phyloP scores from a whole-genome alignment of 2,797 vertebrate genomes.

The Mormyrops attenuatus region DNA sequence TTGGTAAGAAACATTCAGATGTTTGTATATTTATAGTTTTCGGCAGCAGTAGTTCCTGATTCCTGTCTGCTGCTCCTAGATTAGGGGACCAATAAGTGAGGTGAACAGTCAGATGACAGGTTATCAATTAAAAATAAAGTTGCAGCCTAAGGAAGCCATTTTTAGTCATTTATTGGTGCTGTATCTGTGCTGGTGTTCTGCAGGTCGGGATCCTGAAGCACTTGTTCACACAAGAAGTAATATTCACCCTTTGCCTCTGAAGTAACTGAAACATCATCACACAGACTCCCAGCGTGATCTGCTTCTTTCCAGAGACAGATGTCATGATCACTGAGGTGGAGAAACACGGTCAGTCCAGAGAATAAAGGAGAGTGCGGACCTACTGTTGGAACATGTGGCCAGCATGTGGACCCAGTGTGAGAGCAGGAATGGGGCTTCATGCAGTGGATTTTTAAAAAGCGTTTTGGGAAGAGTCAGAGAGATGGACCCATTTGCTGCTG shows the following conservation, averaged over 20 bases:
- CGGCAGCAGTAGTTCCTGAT: background rate
- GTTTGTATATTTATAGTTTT: background rate
- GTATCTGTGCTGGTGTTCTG: background rate
- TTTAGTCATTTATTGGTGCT: background rate
- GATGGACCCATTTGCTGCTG: background rate
- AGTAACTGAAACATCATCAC: background rate
- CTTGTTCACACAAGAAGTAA: background rate
- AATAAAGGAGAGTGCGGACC: background rate
- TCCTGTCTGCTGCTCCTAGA: background rate
- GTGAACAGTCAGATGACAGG: background rate
- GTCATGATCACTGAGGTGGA: background rate
- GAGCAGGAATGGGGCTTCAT: background rate
- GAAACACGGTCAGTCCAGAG: background rate
- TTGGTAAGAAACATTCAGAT: constrained; percentile 8
- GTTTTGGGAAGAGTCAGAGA: background rate
- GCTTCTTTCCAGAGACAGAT: background rate
- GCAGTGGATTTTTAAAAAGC: background rate
- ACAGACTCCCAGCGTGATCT: background rate
- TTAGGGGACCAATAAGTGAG: background rate
- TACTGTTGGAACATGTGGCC: background rate
- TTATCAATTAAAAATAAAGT: background rate
- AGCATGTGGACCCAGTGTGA: background rate
- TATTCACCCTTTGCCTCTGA: background rate
- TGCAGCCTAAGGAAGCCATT: background rate
- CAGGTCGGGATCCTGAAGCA: background rate